These are phyloP conservation scores for Pycnonotus jocosus DNA, from an alignment of 2,113 vertebrate genomes.

Conservation along the genomic window DNA sequence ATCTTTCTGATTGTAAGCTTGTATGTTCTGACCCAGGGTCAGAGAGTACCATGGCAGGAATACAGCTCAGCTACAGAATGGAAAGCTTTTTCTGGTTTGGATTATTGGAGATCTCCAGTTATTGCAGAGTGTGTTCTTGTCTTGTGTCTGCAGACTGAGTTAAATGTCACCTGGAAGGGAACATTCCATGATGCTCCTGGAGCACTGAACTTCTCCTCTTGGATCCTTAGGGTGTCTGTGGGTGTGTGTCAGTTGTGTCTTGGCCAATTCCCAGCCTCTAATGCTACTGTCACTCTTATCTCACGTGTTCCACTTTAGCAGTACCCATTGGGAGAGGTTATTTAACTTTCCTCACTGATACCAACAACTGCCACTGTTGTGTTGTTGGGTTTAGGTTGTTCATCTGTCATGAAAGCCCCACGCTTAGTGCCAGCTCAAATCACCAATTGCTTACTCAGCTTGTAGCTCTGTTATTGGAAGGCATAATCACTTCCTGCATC, in stretches of 20 bases:
- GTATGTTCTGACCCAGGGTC: conserved; percentile 34
- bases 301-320: not conserved
- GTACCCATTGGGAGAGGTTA: not conserved
- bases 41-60: not conserved
- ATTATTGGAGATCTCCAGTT: not conserved
- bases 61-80: not conserved
- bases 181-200: not conserved
- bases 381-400: not conserved
- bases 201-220: not conserved
- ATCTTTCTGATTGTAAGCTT: conserved; percentile 23
- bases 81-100: conserved; percentile 24
- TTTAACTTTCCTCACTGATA: not conserved
- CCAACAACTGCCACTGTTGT: not conserved
- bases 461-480: not conserved
- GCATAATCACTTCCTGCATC: conserved; percentile 22
- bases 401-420: not conserved
- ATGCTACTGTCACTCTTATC: not conserved
- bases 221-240: not conserved
- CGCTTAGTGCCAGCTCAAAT: not conserved
- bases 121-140: not conserved
- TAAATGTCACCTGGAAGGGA: not conserved
- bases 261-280: not conserved
- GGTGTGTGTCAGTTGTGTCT: not conserved
- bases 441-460: conserved; percentile 22
- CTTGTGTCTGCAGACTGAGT: not conserved